phyloP scores from a whole-genome alignment of 2,113 vertebrate genomes.

The Mellivora capensis region DNA sequence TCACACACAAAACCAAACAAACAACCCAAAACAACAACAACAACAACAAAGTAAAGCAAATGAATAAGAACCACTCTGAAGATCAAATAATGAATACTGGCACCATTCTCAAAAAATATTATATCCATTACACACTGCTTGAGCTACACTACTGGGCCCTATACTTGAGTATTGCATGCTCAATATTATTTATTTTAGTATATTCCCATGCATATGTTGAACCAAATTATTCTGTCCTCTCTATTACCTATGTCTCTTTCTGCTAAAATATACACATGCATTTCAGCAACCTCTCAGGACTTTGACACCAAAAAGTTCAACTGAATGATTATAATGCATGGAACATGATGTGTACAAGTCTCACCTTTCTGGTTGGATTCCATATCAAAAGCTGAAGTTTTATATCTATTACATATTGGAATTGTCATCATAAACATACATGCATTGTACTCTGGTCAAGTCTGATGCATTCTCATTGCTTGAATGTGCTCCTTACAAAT shows the following conservation, averaged over 20 bases:
- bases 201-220: not conserved
- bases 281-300: not conserved
- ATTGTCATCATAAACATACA: not conserved
- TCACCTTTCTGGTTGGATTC: not conserved
- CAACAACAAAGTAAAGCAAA: not conserved
- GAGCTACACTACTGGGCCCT: not conserved
- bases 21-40: not conserved
- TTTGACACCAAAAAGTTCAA: not conserved
- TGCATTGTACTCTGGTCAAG: not conserved
- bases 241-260: not conserved
- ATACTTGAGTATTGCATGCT: not conserved
- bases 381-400: not conserved
- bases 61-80: not conserved
- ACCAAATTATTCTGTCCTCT: not conserved
- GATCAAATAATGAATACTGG: not conserved
- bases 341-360: not conserved
- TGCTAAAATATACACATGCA: not conserved
- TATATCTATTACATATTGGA: not conserved
- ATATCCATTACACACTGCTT: not conserved
- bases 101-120: not conserved
- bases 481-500: slow-evolving; percentile 23
- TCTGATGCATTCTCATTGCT: not conserved
- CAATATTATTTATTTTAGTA: not conserved
- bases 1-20: not conserved
- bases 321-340: not conserved